Evolutionary conservation across 2,113 vertebrate species (phyloP).

Genomic region (Bujurquina vittata): DNA sequence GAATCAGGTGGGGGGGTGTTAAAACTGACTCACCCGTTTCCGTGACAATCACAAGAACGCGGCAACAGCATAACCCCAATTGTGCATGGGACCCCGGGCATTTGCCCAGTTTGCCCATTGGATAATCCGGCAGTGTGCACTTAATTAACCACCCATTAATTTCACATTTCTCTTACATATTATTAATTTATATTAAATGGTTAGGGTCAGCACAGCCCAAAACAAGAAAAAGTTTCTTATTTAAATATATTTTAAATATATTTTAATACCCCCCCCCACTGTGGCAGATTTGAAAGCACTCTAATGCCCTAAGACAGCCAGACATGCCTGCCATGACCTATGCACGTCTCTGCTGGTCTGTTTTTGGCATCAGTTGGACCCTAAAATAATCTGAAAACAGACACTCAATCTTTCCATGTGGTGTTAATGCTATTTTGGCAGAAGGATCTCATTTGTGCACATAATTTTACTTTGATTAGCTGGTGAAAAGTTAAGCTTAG

Average conservation of each 20-base stretch:
- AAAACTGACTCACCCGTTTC: no score
- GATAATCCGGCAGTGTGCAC: no score
- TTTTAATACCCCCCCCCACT: neutral
- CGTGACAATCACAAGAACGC: no score
- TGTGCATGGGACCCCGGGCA: no score
- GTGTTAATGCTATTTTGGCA: neutral
- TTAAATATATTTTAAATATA: neutral
- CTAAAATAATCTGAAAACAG: constrained; percentile 17
- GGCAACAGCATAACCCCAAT: no score
- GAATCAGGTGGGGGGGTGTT: no score
- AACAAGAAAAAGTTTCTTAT: fast-evolving
- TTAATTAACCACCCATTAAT: neutral
- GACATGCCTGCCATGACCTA: constrained; percentile 16
- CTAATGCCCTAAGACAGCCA: constrained; percentile 9
- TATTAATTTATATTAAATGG: neutral
- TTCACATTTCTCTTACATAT: neutral
- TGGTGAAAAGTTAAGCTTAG: neutral
- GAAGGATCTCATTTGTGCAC: neutral
- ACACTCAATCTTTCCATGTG: neutral
- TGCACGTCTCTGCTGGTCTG: constrained; percentile 11
- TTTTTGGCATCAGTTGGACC: constrained; percentile 5
- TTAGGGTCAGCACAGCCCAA: neutral
- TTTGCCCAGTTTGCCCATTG: no score
- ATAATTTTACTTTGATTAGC: neutral
- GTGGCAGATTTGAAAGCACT: constrained; percentile 7